These are phyloP conservation scores for Ctenoplectra terminalis DNA, from an alignment of 1,140 invertebrate genomes.

Conservation along the genomic window DNA sequence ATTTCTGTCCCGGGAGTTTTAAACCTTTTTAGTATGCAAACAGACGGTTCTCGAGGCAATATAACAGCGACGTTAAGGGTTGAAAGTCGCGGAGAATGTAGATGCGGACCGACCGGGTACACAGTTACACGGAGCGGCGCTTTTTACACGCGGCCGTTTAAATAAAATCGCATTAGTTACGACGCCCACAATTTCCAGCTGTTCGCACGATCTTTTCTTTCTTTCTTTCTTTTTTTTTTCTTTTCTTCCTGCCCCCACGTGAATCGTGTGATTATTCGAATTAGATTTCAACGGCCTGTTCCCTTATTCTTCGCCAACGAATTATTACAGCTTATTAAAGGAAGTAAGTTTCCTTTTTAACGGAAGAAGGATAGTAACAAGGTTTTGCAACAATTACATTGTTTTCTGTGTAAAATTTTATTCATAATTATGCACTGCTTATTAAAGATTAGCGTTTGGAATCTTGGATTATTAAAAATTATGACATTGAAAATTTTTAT, in stretches of 20 bases:
- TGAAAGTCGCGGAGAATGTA: conserved; percentile 50
- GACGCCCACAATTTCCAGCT: conserved; percentile 15
- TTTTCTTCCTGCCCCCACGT: no score
- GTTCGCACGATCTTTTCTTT: background rate
- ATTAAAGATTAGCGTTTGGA: no score
- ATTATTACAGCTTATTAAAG: background rate
- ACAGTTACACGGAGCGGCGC: conserved; percentile 52
- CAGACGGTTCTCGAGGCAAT: conserved; percentile 73
- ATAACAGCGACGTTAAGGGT: conserved; percentile 69
- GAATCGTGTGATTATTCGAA: background rate
- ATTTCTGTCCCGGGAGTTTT: conserved; percentile 76
- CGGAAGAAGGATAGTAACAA: background rate
- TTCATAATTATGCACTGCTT: no score
- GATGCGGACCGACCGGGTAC: conserved; percentile 5
- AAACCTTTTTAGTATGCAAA: conserved; percentile 80
- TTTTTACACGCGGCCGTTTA: conserved; percentile 67
- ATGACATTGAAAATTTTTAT: no score
- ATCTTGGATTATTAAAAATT: no score
- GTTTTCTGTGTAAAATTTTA: no score
- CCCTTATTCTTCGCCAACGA: background rate
- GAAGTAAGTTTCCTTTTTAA: background rate
- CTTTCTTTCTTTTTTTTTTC: background rate
- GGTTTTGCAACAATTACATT: no score
- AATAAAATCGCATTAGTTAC: conserved; percentile 41
- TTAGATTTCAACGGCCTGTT: background rate